Evolutionary conservation across 1,140 invertebrate genomes (phyloP).

Genomic region (Penaeus japonicus): DNA sequence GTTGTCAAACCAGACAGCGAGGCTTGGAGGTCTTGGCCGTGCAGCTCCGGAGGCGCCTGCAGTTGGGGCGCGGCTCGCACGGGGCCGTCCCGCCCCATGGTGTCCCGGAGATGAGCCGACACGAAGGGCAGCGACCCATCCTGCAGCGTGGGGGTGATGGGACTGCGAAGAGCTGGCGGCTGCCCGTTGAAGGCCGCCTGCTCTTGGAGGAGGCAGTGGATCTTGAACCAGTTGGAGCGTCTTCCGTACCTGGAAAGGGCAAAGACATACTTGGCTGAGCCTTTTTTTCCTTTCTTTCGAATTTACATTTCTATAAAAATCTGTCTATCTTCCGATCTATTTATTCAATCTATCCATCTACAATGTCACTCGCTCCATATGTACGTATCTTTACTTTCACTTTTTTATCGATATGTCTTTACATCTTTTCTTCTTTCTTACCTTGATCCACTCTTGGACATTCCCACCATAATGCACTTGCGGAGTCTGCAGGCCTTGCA

Average conservation of each 20-base stretch:
- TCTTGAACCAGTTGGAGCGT: slow-evolving; percentile 67
- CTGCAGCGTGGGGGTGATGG: slow-evolving; percentile 57
- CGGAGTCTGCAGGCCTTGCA: slow-evolving; percentile 93
- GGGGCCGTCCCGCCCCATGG: slow-evolving; percentile 30
- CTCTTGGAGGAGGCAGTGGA: slow-evolving; percentile 69
- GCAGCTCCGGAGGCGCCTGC: not conserved
- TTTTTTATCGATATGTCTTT: not conserved
- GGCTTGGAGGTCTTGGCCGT: slow-evolving; percentile 18
- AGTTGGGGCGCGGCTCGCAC: not conserved
- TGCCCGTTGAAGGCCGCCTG: slow-evolving; percentile 65
- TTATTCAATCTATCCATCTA: not conserved
- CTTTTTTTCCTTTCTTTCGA: not conserved
- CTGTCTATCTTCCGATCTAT: not conserved
- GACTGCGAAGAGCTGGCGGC: slow-evolving; percentile 31
- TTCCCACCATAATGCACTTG: slow-evolving; percentile 92
- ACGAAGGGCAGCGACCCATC: slow-evolving; percentile 58
- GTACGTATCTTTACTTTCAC: not conserved
- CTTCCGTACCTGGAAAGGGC: slow-evolving; percentile 62
- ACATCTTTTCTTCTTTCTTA: slow-evolving; percentile 2
- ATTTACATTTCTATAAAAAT: not conserved
- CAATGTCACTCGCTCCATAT: not conserved
- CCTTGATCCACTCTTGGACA: slow-evolving; percentile 85
- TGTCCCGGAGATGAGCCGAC: slow-evolving; percentile 50
- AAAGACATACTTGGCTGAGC: not conserved
- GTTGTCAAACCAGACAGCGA: slow-evolving; percentile 24